phyloP scores from a whole-genome alignment of 2,888 invertebrate genomes.

The Physocephala rufipes region DNA sequence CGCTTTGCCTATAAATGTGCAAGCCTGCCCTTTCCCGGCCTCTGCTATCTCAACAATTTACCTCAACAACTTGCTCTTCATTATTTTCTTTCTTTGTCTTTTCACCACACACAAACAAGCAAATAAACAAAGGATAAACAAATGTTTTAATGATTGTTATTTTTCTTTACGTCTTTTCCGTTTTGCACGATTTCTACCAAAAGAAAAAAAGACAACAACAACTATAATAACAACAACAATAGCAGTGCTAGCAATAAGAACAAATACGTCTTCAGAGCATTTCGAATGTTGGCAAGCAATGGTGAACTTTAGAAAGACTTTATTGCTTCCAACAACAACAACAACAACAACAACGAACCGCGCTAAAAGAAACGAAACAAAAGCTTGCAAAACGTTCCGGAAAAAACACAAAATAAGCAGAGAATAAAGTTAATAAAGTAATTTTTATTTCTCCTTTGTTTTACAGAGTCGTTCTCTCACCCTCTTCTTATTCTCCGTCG shows the following conservation, averaged over 20 bases:
- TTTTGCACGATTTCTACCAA: not conserved
- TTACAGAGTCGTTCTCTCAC: constrained; percentile 27
- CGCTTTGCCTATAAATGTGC: no score
- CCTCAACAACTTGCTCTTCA: constrained; percentile 14
- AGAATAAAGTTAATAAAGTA: constrained; percentile 37
- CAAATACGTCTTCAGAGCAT: constrained; percentile 17
- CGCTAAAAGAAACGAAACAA: constrained; percentile 22
- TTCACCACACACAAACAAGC: constrained; percentile 31
- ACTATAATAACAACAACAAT: constrained; percentile 2
- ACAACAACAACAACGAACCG: not conserved
- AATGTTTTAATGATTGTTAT: constrained; percentile 58
- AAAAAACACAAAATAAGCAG: constrained; percentile 22
- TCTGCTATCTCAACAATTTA: not conserved
- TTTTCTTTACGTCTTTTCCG: constrained; percentile 32
- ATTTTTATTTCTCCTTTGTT: constrained; percentile 38
- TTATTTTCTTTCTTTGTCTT: constrained; percentile 25
- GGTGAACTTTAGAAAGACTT: not conserved
- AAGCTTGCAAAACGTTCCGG: constrained; percentile 17
- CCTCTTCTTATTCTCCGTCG: no score
- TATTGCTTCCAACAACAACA: constrained; percentile 6
- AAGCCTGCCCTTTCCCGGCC: no score
- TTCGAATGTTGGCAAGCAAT: constrained; percentile 11
- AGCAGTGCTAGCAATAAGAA: not conserved
- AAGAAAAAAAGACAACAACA: no score
- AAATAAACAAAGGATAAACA: constrained; percentile 46